These are phyloP conservation scores for Caenorhabditis sp. DNA, from an alignment of 2,888 invertebrate genomes.

Conservation along the genomic window DNA sequence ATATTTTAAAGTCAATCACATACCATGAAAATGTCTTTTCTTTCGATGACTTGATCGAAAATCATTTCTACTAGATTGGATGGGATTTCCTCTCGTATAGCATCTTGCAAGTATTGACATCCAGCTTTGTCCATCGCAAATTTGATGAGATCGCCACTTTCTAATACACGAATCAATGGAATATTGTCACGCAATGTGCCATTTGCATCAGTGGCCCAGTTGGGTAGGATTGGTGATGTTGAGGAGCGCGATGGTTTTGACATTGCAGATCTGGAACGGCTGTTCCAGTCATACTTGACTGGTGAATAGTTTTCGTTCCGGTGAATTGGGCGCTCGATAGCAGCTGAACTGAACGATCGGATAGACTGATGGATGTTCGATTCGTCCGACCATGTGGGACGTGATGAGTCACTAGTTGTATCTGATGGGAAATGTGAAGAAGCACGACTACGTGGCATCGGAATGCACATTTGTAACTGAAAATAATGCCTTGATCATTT, in stretches of 20 bases:
- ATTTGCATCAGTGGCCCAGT: conserved; percentile 25
- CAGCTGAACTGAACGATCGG: conserved; percentile 21
- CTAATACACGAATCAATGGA: conserved; percentile 21
- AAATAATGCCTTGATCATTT: conserved; percentile 1
- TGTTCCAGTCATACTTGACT: conserved; percentile 1
- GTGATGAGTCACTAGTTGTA: neutral
- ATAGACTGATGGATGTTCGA: conserved; percentile 4
- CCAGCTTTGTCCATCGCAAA: conserved; percentile 42
- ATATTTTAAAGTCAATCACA: neutral
- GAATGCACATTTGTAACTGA: conserved; percentile 1
- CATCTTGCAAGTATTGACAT: conserved; percentile 29
- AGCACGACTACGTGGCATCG: neutral
- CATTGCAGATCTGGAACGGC: conserved; percentile 16
- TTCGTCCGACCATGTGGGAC: conserved; percentile 7
- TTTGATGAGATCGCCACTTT: conserved; percentile 29
- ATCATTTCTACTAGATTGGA: conserved; percentile 9
- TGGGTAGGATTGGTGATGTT: conserved; percentile 8
- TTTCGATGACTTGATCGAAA: conserved; percentile 20
- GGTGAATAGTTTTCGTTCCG: neutral
- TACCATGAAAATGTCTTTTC: conserved; percentile 19
- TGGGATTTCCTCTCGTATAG: conserved; percentile 5
- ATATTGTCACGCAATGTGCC: conserved; percentile 15
- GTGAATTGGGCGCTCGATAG: conserved; percentile 13
- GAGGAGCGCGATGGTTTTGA: conserved; percentile 8
- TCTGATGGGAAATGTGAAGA: neutral